A percentile compares a stretch with the other conserved stretches of the same genome.
phyloP scores from a whole-genome alignment of 2,888 invertebrate species.

The Cerceris rybyensis region DNA sequence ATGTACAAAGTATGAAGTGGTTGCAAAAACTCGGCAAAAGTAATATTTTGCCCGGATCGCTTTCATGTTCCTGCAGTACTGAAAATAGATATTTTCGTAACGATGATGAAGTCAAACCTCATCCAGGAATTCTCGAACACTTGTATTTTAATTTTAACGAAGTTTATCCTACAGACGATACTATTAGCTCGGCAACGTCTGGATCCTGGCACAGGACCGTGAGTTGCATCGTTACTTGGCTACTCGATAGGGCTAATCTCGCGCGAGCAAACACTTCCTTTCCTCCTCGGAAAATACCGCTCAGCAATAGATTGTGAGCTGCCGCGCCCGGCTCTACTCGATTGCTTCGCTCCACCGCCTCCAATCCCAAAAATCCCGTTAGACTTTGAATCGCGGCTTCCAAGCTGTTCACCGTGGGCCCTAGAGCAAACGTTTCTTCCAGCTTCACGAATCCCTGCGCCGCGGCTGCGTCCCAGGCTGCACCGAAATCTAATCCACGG shows the following conservation, averaged over 20 bases:
- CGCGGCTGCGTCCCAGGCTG: conserved; percentile 87
- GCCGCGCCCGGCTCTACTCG: conserved; percentile 91
- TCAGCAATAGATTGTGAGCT: conserved; percentile 90
- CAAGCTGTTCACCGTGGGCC: conserved; percentile 88
- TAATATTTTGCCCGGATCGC: background rate
- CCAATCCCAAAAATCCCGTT: conserved; percentile 91
- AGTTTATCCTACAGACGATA: conserved; percentile 91
- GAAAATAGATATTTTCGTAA: conserved; percentile 28
- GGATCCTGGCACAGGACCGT: conserved; percentile 93
- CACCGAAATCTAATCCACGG: conserved; percentile 81
- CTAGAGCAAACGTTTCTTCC: conserved; percentile 95
- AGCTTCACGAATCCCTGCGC: conserved; percentile 85
- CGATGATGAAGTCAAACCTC: conserved; percentile 15
- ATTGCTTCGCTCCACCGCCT: conserved; percentile 92
- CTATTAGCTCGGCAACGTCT: conserved; percentile 93
- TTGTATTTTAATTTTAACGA: background rate
- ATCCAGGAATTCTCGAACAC: conserved; percentile 10
- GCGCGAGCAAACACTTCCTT: conserved; percentile 94
- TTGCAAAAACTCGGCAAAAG: conserved; percentile 5
- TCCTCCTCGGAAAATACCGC: conserved; percentile 95
- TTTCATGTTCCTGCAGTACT: conserved; percentile 32
- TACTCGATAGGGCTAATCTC: conserved; percentile 89
- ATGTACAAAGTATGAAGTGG: conserved; percentile 49
- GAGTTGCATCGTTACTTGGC: conserved; percentile 96
- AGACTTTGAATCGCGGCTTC: conserved; percentile 94